These are phyloP conservation scores for Aproaerema taeniolella DNA, from an alignment of 2,888 invertebrate genomes.

Conservation along the genomic window DNA sequence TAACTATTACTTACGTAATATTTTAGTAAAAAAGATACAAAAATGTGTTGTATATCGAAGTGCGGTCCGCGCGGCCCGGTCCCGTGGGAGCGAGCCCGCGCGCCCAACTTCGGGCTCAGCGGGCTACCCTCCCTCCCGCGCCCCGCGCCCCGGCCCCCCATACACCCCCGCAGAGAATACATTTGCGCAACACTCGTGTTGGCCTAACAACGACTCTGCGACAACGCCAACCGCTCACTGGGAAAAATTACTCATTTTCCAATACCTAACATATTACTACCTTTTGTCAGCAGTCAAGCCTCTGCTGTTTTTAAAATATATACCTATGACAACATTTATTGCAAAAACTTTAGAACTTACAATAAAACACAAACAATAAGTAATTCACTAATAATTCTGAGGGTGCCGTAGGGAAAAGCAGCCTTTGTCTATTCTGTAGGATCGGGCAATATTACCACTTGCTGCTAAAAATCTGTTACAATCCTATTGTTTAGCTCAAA, in stretches of 20 bases:
- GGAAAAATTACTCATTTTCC: constrained; percentile 69
- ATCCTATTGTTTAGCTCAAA: constrained; percentile 39
- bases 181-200: constrained; percentile 74
- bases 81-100: constrained; percentile 69
- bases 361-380: constrained; percentile 51
- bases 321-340: constrained; percentile 24
- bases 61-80: constrained; percentile 57
- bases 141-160: constrained; percentile 38
- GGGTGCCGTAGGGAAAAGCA: constrained; percentile 46
- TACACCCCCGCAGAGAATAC: constrained; percentile 69
- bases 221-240: constrained; percentile 57
- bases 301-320: constrained; percentile 42
- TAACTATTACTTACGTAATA: no score
- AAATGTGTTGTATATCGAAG: constrained; percentile 33
- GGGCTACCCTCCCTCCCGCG: no score
- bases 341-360: constrained; percentile 32
- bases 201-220: constrained; percentile 70
- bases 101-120: constrained; percentile 75
- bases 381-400: constrained; percentile 41
- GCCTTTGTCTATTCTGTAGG: constrained; percentile 25
- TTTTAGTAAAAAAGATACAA: constrained; percentile 13
- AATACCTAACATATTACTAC: constrained; percentile 33
- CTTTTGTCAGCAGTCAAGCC: constrained; percentile 15
- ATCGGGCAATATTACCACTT: constrained; percentile 5
- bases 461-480: constrained; percentile 21